Conservation (phyloP, 2,888 invertebrate genomes). For the Himalopsyche tibetana region DNA sequence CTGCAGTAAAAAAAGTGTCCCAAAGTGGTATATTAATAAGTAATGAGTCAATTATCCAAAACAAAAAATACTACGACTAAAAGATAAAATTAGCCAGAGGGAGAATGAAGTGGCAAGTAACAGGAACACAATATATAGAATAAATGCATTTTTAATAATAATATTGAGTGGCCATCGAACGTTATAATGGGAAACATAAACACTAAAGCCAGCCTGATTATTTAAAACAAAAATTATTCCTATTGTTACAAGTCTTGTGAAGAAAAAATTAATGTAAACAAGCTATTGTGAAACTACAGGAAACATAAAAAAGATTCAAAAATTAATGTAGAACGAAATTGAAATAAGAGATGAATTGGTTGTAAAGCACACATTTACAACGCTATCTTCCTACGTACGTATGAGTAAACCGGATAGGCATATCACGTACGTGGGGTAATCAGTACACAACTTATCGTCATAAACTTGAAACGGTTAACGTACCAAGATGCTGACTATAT, state of each 20-base stretch:
- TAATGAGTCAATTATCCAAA: constrained; percentile 4
- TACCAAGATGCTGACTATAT: not conserved
- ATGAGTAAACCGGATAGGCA: not conserved
- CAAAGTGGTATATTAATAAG: constrained; percentile 12
- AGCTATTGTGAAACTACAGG: not conserved
- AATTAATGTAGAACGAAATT: not conserved
- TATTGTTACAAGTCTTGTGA: too few relatives aligned
- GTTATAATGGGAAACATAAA: constrained; percentile 10
- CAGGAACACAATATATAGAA: constrained; percentile 27
- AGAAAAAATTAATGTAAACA: not conserved
- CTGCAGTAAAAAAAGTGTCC: constrained; percentile 2
- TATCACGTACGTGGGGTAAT: not conserved
- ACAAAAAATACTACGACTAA: not conserved
- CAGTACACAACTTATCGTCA: not conserved
- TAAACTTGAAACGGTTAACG: not conserved
- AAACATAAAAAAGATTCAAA: not conserved
- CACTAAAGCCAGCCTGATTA: constrained; percentile 16
- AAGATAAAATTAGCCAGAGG: constrained; percentile 12
- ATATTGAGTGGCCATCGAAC: not conserved
- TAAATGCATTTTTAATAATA: constrained; percentile 24
- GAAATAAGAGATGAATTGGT: not conserved
- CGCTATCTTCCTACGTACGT: not conserved
- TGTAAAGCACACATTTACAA: constrained; percentile 1
- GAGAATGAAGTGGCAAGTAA: not conserved
- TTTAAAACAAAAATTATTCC: constrained; percentile 23